Base-by-base conservation (phyloP, 1,140 invertebrate species). In the Conus ventricosus region DNA sequence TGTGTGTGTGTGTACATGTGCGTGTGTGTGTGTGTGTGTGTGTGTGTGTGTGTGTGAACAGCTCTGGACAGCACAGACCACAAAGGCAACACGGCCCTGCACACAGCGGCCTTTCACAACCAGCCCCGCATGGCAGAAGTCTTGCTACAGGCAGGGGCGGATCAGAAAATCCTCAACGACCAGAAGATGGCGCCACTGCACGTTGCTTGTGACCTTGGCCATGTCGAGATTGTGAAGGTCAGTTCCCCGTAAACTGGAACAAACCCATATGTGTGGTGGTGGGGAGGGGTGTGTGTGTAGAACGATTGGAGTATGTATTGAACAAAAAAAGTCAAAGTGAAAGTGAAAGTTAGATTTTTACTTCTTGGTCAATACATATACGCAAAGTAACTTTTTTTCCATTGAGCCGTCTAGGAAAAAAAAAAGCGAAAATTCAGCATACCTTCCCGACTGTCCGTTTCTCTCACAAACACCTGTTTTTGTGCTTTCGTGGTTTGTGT, bases 31-130 rank as follows among this genome's bases (percentile, higher is more conserved):
- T 25, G 27, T 81, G 25, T 81, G 78, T 54, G 39, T 54, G 10
- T 39, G 75, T 27, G 4, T 63, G 8, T 76, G 87, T 84, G 80
- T 84, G 93, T 92, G 93, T 92, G 84, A 96, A 67, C 95, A 97
- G 97, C 97, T 96, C 95, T 98, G 39, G 97, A 98, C 93, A 95
- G 96, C 20, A 94, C 95, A 91, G 97, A 98, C 94, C 96, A 96
- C 90, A 96, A 95, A 67, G 97, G 97, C 0, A 97, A 98, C 92
- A 98, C 97, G 3, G 97, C 97, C 3, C 95, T 98, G 0, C 98
- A 98, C 94, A 94, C 97, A 55, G 97, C 98, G 4, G 97, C 98
- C 0, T 96, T 97, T 94, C 96, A 96, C 90, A 96, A 97, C 89
- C 96, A 97, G 15, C 92, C 97, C 23, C 96, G 97, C 23, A 96